Evolutionary conservation across 2,888 invertebrate species (phyloP).

Genomic region (Archaeoteleia sp.): DNA sequence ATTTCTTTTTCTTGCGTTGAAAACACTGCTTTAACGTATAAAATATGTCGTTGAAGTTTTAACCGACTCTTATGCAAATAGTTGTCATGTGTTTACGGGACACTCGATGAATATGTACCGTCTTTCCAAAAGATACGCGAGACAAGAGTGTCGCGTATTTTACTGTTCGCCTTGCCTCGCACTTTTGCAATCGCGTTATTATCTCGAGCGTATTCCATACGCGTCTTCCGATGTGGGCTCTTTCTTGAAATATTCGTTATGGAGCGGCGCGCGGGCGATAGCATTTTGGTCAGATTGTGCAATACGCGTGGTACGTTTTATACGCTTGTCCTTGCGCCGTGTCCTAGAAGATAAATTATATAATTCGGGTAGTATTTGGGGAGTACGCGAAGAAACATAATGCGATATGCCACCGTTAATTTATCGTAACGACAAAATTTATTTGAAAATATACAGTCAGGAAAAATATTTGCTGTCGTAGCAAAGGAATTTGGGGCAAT

Average conservation of each 20-base stretch:
- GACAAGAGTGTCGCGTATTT: background rate
- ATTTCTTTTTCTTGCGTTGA: no score
- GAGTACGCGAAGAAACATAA: no score
- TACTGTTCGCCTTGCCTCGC: background rate
- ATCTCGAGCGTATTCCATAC: conserved; percentile 26
- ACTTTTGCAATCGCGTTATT: conserved; percentile 15
- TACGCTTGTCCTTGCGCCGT: no score
- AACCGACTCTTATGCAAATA: background rate
- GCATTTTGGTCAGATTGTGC: background rate
- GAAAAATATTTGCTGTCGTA: no score
- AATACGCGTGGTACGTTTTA: conserved; percentile 31
- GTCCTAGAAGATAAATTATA: no score
- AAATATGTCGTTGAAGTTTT: background rate
- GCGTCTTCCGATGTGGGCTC: conserved; percentile 28
- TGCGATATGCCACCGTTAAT: no score
- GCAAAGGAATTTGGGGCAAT: no score
- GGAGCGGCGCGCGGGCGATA: conserved; percentile 10
- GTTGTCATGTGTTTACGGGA: background rate
- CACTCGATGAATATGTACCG: background rate
- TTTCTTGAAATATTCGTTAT: conserved; percentile 19
- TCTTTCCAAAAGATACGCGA: background rate
- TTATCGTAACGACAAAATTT: no score
- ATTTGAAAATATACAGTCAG: no score
- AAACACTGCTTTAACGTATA: no score
- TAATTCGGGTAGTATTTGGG: no score